Base-by-base conservation (phyloP, 2,797 vertebrate species). In the Cossypha caffra region DNA sequence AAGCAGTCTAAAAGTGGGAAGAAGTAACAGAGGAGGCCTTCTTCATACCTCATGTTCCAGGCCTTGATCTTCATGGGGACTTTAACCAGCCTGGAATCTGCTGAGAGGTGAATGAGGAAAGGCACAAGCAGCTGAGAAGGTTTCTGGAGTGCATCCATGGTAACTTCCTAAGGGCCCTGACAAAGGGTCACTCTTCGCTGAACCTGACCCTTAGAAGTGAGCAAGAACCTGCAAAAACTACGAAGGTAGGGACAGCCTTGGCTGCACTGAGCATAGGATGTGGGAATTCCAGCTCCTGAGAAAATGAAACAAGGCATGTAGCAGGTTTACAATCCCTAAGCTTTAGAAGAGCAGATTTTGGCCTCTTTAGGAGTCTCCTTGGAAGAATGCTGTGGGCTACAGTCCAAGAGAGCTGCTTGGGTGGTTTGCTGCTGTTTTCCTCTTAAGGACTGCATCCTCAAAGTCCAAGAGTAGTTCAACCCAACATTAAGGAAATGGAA, bases 371-470 rank as follows among this genome's bases (percentile, higher is more conserved):
- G 5, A 45, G 4, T 58, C 10, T 58, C 3, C 35, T 57, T 52
- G 66, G 33, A 74, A 57, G 29, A 61, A 59, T 38, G 7, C 21
- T 67, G 14, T 47, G 24, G 16, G 24, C 16, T 69, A 14, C 9
- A 50, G 40, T 28, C n/a, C 45, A 61, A 38, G 14, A 35, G 6
- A 48, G 8, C 24, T 74, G 25, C 33, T 66, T 77, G 31, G 13
- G 10, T 11, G 13, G 6, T 77, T 29, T 47, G 5, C 10, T 40
- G 38, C 11, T 61, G 10, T 91, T 85, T 59, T 50, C 13, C n/a
- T 64, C 24, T 64, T 11, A 45, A 63, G 19, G 7, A 15, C 35
- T 7, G 0, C 1, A 0, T 40, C 5, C 12, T 63, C 25, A 3
- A n/a, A 68, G 23, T 17, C 33, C 26, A 42, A 51, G 11, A 73